These are phyloP conservation scores for Nemotelus nigrinus DNA, from an alignment of 2,888 invertebrate genomes.

Conservation along the genomic window DNA sequence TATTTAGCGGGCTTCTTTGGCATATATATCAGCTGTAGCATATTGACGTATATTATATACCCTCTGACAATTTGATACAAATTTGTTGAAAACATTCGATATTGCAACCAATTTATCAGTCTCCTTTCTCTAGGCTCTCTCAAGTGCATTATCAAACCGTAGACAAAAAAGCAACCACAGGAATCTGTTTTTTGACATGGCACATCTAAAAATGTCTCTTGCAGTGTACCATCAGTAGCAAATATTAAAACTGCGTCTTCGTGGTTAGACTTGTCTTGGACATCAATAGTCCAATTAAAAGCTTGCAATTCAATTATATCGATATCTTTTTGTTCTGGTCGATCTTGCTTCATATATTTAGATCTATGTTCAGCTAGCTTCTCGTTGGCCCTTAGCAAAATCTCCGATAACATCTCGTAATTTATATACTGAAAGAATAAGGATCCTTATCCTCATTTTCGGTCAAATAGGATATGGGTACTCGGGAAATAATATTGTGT, in stretches of 20 bases:
- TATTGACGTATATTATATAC: no score
- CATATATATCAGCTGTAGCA: no score
- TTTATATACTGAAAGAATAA: conserved; percentile 25
- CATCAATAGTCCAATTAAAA: conserved; percentile 50
- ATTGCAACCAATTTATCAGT: conserved; percentile 47
- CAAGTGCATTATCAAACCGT: conserved; percentile 45
- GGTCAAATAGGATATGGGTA: conserved; percentile 11
- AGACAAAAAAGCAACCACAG: conserved; percentile 39
- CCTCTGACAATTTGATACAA: no score
- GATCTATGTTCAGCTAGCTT: conserved; percentile 25
- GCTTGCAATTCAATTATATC: conserved; percentile 45
- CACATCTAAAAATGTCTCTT: conserved; percentile 49
- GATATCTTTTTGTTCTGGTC: conserved; percentile 32
- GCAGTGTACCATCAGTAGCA: conserved; percentile 51
- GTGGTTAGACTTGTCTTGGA: conserved; percentile 51
- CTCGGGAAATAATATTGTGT: conserved; percentile 20
- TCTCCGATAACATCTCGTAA: conserved; percentile 36
- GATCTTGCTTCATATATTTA: conserved; percentile 35
- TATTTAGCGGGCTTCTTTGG: no score
- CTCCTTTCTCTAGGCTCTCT: conserved; percentile 42
- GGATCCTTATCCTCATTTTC: conserved; percentile 17
- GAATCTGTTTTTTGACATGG: conserved; percentile 47
- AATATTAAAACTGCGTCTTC: conserved; percentile 47
- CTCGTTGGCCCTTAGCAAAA: conserved; percentile 24
- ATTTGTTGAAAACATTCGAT: conserved; percentile 26